Conservation (phyloP, 2,113 vertebrate species). For the Microcebus tavaratra region DNA sequence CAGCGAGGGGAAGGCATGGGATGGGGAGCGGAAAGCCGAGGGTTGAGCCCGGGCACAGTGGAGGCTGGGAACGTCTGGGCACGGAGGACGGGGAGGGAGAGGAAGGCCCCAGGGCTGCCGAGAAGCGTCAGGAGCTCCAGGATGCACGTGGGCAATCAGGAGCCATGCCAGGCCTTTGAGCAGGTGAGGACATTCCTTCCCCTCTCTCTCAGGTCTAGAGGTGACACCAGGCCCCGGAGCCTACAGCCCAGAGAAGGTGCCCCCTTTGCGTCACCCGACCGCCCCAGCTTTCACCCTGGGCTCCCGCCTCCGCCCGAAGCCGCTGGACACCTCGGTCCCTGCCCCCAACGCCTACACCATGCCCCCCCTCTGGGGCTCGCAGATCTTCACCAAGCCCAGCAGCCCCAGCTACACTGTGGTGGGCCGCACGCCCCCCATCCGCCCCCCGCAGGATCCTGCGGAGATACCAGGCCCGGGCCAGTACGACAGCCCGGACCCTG, state of each 20-base stretch:
- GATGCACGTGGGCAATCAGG: rapidly evolving
- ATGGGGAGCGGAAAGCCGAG: background rate
- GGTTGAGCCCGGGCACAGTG: background rate
- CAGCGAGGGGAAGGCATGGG: background rate
- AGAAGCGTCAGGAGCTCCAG: background rate
- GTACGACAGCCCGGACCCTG: slow-evolving; percentile 87
- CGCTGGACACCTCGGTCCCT: slow-evolving; percentile 83
- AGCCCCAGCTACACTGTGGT: slow-evolving; percentile 88
- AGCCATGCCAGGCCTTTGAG: rapidly evolving
- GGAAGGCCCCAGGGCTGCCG: rapidly evolving
- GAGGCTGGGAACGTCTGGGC: background rate
- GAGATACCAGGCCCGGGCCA: slow-evolving; percentile 88
- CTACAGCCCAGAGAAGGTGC: slow-evolving; percentile 90
- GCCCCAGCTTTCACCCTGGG: slow-evolving; percentile 90
- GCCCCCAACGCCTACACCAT: slow-evolving; percentile 92
- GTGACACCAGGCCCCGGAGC: slow-evolving; percentile 90
- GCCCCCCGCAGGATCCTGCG: slow-evolving; percentile 86
- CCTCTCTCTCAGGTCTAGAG: slow-evolving; percentile 59
- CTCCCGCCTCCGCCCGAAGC: slow-evolving; percentile 84
- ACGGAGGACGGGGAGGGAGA: no score
- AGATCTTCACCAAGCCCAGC: slow-evolving; percentile 85
- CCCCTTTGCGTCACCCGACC: slow-evolving; percentile 84
- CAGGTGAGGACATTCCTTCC: background rate
- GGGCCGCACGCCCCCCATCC: slow-evolving; percentile 68
- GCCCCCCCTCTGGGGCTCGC: slow-evolving; percentile 88